These are phyloP conservation scores for Arbacia lixula DNA, from an alignment of 53 echinoderm and acorn worm genomes.

Conservation along the genomic window DNA sequence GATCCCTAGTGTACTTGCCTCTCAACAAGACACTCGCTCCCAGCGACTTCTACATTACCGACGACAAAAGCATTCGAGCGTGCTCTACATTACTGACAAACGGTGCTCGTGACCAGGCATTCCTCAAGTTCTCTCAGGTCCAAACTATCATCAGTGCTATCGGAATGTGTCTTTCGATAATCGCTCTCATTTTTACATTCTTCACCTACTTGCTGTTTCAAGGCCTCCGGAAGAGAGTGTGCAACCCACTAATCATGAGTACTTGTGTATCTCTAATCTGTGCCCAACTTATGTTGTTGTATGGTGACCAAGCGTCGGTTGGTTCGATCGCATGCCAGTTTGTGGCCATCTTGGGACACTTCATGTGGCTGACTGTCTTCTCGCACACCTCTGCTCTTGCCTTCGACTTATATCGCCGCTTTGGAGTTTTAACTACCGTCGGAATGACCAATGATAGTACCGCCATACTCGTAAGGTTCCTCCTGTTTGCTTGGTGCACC, in stretches of 20 bases:
- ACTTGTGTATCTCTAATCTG: slow-evolving; percentile 56
- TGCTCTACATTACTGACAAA: background rate
- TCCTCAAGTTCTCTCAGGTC: slow-evolving; percentile 10
- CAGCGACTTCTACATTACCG: slow-evolving; percentile 11
- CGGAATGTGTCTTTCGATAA: slow-evolving; percentile 57
- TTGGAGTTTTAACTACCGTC: slow-evolving; percentile 45
- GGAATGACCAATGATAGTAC: slow-evolving; percentile 1
- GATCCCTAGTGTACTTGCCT: background rate
- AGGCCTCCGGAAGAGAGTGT: slow-evolving; percentile 50
- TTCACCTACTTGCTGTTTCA: slow-evolving; percentile 61
- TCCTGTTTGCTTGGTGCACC: slow-evolving; percentile 44
- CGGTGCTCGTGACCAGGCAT: background rate
- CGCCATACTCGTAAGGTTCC: slow-evolving; percentile 12
- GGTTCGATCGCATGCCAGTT: slow-evolving; percentile 45
- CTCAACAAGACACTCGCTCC: background rate
- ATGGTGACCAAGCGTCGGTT: slow-evolving; percentile 32
- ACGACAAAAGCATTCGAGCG: slow-evolving; percentile 5
- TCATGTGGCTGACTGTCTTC: slow-evolving; percentile 70
- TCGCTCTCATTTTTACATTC: slow-evolving; percentile 50
- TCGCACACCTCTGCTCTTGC: slow-evolving; percentile 69
- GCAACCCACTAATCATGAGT: slow-evolving; percentile 55
- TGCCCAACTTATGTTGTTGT: slow-evolving; percentile 62
- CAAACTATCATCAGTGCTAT: slow-evolving; percentile 46
- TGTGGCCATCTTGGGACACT: slow-evolving; percentile 65
- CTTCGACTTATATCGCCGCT: slow-evolving; percentile 58